A percentile compares a stretch with the other conserved stretches of the same genome.
phyloP scores from a whole-genome alignment of 2,888 invertebrate genomes.

The Autographa gamma region DNA sequence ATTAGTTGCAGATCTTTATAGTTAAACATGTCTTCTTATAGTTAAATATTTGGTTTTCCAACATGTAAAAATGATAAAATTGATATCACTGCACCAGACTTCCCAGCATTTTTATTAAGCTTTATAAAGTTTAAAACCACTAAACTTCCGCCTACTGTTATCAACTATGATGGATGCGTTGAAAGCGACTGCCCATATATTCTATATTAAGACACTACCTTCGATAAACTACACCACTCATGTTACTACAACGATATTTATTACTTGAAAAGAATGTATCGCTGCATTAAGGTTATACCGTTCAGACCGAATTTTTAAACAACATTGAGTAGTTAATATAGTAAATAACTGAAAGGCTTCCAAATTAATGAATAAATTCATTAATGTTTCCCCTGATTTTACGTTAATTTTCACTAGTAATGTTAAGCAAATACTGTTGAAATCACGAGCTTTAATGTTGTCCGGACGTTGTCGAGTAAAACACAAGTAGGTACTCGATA shows the following conservation, averaged over 20 bases:
- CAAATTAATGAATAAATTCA: background rate
- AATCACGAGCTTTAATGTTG: background rate
- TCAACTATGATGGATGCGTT: conserved; percentile 22
- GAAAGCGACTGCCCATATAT: conserved; percentile 25
- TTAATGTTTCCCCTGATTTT: background rate
- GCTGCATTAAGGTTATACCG: background rate
- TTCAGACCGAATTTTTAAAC: background rate
- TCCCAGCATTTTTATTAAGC: background rate
- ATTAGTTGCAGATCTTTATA: too few species aligned
- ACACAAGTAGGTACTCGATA: conserved; percentile 25
- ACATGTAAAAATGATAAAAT: background rate
- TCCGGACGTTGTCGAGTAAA: conserved; percentile 13
- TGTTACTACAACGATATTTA: background rate
- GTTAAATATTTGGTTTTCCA: background rate
- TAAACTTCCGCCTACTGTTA: conserved; percentile 12
- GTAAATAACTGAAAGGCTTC: background rate
- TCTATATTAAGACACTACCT: conserved; percentile 11
- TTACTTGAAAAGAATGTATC: background rate
- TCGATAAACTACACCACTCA: background rate
- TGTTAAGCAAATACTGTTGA: background rate
- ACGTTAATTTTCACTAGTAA: background rate
- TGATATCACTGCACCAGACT: background rate
- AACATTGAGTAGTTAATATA: background rate
- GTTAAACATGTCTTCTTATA: too few species aligned
- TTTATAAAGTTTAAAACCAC: conserved; percentile 6